Base-by-base conservation (phyloP, 2,113 vertebrate genomes). In the Grus americana region DNA sequence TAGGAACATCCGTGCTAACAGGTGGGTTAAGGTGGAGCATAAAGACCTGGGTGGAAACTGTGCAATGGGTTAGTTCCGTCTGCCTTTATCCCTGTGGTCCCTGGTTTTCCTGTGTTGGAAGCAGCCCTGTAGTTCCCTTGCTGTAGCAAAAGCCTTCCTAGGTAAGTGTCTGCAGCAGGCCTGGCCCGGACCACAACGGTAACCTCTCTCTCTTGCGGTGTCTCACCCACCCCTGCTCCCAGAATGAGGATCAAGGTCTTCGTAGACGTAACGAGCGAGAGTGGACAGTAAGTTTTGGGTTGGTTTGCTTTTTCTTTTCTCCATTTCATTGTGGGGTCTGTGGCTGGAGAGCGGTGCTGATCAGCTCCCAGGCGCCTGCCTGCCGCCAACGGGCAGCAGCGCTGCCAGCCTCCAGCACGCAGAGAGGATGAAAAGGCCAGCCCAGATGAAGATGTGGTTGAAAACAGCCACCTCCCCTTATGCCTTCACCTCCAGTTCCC, bases 211-310 rank as follows among this genome's bases (percentile, higher is more conserved):
- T 98, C 92, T 97, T 97, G 87, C 12, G 96, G 96, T 90, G 47
- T 90, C 91, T 82, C 91, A 81, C 97, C 92, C 58, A 90, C 70
- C 59, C 75, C 96, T 97, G 95, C 97, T 95, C 96, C 90, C 98
- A 99, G 98, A 98, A 95, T 98, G 95, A 98, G 98, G 97, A 98
- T 99, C 98, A 91, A 98, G 97, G 92, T 98, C 98, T 98, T 98
- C 98, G 95, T 99, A 98, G 98, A 99, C 93, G 95, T 98, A 98
- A 98, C 98, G 96, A 98, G 98, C 97, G 98, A 98, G 89, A 98
- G 98, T 81, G 94, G 97, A 97, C 96, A 97, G 98, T 98, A 98
- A 99, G 98, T 99, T 96, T 10, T 10, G 63, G 71, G 23, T 26
- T 15, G 84, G 75, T 97, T 97, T 96, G 36, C 17, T 46, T 58